phyloP scores from a whole-genome alignment of 2,113 vertebrate species.

The Barnardius zonarius region DNA sequence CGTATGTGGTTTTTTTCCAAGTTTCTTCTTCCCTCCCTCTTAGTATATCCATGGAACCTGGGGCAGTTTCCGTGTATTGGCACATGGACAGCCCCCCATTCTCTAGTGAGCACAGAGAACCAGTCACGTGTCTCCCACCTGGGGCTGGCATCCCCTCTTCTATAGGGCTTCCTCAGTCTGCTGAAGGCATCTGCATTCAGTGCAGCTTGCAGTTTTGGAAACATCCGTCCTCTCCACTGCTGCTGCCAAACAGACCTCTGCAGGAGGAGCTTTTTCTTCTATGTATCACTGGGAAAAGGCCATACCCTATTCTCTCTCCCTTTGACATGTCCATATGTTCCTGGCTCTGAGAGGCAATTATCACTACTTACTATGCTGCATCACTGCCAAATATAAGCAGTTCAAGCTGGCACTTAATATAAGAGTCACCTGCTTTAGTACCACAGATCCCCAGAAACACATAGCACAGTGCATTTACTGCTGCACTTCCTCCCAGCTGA shows the following conservation, averaged over 20 bases:
- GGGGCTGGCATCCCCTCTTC: background rate
- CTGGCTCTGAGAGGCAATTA: background rate
- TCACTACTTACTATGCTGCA: background rate
- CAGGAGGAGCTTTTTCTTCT: background rate
- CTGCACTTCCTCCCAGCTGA: background rate
- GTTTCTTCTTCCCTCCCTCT: background rate
- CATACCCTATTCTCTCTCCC: background rate
- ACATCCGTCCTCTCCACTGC: background rate
- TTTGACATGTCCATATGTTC: background rate
- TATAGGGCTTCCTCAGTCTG: background rate
- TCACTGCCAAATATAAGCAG: background rate
- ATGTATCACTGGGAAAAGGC: background rate
- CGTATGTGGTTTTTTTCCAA: background rate
- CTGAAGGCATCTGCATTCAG: background rate
- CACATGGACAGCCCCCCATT: background rate
- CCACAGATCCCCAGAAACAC: background rate
- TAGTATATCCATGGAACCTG: background rate
- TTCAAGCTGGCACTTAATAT: background rate
- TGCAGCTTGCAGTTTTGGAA: background rate
- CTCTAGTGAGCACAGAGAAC: background rate
- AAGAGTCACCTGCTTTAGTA: background rate
- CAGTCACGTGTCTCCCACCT: background rate
- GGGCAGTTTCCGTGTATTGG: background rate
- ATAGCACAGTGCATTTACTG: background rate
- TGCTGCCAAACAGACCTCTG: background rate